phyloP scores from a whole-genome alignment of 2,888 invertebrate genomes.

The Orthosia gracilis region DNA sequence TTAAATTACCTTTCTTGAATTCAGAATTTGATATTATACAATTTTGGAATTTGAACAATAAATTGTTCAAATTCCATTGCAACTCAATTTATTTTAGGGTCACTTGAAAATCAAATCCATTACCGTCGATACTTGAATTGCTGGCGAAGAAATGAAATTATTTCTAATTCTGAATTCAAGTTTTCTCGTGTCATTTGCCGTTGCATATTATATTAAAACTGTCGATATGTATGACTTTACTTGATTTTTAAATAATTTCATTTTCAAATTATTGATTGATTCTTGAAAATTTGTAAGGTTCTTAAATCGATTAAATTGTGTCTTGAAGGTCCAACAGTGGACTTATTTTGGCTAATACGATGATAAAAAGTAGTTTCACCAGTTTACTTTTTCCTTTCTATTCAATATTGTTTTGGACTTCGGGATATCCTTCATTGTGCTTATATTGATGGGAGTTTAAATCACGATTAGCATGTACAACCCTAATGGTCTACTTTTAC shows the following conservation, averaged over 20 bases:
- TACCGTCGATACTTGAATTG: too few species aligned
- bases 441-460: neutral
- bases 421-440: neutral
- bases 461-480: slow-evolving; percentile 18
- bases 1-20: neutral
- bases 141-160: too few species aligned
- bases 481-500: slow-evolving; percentile 16
- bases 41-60: too few species aligned
- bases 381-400: neutral
- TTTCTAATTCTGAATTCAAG: too few species aligned
- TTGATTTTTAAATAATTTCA: neutral
- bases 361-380: neutral
- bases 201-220: slow-evolving; percentile 11
- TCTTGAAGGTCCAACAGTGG: neutral
- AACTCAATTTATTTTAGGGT: too few species aligned
- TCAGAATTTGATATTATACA: too few species aligned
- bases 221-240: slow-evolving; percentile 26
- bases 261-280: neutral
- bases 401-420: neutral
- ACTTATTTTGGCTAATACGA: neutral
- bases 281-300: neutral
- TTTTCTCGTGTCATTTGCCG: slow-evolving; percentile 10
- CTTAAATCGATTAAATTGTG: neutral
- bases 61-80: too few species aligned
- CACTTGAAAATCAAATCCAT: too few species aligned